Conservation (phyloP, 2,113 vertebrate genomes). For the Hystrix brachyura region DNA sequence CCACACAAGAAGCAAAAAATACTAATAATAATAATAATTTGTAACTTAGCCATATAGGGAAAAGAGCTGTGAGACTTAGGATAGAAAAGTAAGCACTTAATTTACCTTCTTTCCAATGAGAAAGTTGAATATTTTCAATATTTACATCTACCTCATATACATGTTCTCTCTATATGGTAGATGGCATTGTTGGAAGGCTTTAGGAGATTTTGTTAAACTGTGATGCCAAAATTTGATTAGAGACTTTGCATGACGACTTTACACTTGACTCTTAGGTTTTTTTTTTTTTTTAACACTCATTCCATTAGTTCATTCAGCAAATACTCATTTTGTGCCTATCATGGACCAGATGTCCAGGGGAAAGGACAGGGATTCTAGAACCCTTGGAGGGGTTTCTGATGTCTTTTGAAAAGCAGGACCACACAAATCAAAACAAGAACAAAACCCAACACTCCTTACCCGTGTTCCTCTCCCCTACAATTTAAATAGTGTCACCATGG, state of each 20-base stretch:
- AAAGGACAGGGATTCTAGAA: background rate
- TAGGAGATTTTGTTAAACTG: background rate
- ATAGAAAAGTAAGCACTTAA: background rate
- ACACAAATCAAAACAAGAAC: background rate
- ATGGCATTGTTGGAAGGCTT: background rate
- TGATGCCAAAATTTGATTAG: background rate
- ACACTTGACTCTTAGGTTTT: background rate
- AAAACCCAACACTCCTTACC: background rate
- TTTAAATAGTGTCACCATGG: background rate
- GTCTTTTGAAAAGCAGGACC: background rate
- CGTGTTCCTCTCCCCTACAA: background rate
- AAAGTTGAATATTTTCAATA: background rate
- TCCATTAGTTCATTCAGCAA: background rate
- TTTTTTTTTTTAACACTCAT: background rate
- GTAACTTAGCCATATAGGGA: background rate
- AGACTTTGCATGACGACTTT: background rate
- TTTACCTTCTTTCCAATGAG: background rate
- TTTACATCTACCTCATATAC: background rate
- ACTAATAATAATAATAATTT: background rate
- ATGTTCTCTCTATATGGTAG: background rate
- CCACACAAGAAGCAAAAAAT: constrained; percentile 19
- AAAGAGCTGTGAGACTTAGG: background rate
- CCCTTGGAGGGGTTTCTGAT: background rate
- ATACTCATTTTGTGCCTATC: background rate
- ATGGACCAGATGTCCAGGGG: background rate